A percentile compares a stretch with the other conserved stretches of the same genome.
Evolutionary conservation across 1,140 invertebrate species (phyloP).

Genomic region (Eulimnadia texana): DNA sequence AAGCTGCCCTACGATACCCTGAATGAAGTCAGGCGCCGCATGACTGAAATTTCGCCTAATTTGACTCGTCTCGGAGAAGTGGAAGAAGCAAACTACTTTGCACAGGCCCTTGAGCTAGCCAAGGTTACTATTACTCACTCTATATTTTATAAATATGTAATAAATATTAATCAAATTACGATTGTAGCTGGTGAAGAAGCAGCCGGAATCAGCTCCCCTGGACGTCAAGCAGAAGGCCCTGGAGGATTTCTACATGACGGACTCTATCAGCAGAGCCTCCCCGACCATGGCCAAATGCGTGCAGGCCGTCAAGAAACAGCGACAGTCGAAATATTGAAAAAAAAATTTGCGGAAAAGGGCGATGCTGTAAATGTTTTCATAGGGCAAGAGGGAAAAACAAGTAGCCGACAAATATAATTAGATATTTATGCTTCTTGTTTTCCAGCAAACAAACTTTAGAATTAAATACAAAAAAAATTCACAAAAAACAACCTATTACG

Average conservation of each 20-base stretch:
- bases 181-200: constrained; percentile 39
- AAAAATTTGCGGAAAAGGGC: too few species aligned
- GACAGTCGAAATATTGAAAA: constrained; percentile 34
- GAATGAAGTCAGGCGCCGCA: constrained; percentile 61
- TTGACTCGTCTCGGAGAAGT: constrained; percentile 65
- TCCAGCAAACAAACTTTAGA: too few species aligned
- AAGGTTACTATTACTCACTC: constrained; percentile 40
- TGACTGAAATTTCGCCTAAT: constrained; percentile 77
- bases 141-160: constrained; percentile 7
- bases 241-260: constrained; percentile 97
- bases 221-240: constrained; percentile 64
- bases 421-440: too few species aligned
- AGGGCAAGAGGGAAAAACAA: too few species aligned
- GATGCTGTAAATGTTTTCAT: not conserved
- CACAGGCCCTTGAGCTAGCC: constrained; percentile 51
- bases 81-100: constrained; percentile 69
- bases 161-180: constrained; percentile 20
- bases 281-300: constrained; percentile 98
- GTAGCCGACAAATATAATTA: too few species aligned
- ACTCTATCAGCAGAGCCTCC: constrained; percentile 88
- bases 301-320: constrained; percentile 68
- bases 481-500: too few species aligned
- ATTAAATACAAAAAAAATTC: too few species aligned
- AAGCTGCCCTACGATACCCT: constrained; percentile 81
- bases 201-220: constrained; percentile 43